phyloP scores from a whole-genome alignment of 2,888 invertebrate species.

The Epinotia brunnichana region DNA sequence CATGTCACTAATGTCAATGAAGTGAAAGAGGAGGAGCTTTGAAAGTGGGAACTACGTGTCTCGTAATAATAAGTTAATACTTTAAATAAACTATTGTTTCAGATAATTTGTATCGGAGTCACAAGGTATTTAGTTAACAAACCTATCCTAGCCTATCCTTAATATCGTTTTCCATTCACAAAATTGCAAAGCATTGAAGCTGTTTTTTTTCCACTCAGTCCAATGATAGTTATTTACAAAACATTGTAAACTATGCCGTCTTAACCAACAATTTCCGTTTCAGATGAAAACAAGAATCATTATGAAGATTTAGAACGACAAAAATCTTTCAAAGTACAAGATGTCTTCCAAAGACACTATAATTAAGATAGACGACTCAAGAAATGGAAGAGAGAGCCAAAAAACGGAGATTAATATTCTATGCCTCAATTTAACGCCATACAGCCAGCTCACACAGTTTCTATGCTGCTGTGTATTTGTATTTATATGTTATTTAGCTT shows the following conservation, averaged over 20 bases:
- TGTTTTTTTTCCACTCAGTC: not conserved
- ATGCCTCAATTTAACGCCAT: slow-evolving; percentile 88
- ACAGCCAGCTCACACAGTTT: slow-evolving; percentile 88
- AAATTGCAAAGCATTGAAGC: not conserved
- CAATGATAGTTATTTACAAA: slow-evolving; percentile 34
- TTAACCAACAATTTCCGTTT: slow-evolving; percentile 23
- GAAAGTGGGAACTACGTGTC: slow-evolving; percentile 27
- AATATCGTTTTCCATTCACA: not conserved
- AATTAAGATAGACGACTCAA: slow-evolving; percentile 65
- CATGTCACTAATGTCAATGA: too few relatives aligned
- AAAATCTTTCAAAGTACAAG: slow-evolving; percentile 50
- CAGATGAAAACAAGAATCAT: slow-evolving; percentile 32
- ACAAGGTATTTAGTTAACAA: slow-evolving; percentile 13
- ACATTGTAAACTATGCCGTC: slow-evolving; percentile 19
- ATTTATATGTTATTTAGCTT: slow-evolving; percentile 93
- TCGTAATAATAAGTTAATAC: not conserved
- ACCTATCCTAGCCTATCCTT: too few relatives aligned
- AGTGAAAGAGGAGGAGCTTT: not conserved
- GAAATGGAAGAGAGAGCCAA: slow-evolving; percentile 51
- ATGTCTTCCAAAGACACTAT: slow-evolving; percentile 66
- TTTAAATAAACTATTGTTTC: not conserved
- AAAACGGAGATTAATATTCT: slow-evolving; percentile 85
- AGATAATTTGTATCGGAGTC: not conserved
- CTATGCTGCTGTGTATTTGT: slow-evolving; percentile 90
- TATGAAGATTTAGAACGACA: slow-evolving; percentile 18